Conservation (phyloP, 1,140 invertebrate species). For the Bombus affinis region DNA sequence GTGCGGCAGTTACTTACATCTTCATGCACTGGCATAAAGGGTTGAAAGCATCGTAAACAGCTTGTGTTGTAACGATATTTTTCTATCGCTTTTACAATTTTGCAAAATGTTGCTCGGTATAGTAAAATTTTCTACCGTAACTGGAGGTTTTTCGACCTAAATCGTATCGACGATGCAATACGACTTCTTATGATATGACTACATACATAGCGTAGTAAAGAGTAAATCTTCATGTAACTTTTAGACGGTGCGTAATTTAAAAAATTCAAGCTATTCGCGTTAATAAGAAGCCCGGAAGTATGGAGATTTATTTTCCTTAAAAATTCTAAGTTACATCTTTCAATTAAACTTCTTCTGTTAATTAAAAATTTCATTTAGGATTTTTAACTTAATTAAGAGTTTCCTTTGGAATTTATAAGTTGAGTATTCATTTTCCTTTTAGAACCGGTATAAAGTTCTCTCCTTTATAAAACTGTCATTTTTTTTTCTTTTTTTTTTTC, state of each 20-base stretch:
- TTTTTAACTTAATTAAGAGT: slow-evolving; percentile 12
- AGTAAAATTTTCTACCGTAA: too few relatives aligned
- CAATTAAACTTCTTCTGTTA: slow-evolving; percentile 12
- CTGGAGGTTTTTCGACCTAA: background rate
- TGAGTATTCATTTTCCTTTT: background rate
- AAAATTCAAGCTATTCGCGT: background rate
- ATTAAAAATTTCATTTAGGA: slow-evolving; percentile 14
- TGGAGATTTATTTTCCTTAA: background rate
- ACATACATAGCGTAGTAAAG: too few relatives aligned
- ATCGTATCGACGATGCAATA: background rate
- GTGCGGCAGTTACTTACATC: background rate
- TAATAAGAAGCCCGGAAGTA: background rate
- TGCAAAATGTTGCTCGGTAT: background rate
- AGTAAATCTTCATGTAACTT: background rate
- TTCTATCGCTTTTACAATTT: slow-evolving; percentile 5
- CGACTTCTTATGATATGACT: too few relatives aligned
- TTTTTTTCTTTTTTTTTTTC: too few relatives aligned
- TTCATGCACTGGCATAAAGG: background rate
- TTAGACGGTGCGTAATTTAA: background rate
- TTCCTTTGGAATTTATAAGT: background rate
- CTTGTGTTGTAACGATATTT: background rate
- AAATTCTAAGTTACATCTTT: background rate
- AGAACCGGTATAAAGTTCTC: background rate
- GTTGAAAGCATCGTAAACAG: background rate
- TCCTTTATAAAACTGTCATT: background rate